Evolutionary conservation across 2,888 invertebrate genomes (phyloP).

Genomic region (Orthonevra nobilis): DNA sequence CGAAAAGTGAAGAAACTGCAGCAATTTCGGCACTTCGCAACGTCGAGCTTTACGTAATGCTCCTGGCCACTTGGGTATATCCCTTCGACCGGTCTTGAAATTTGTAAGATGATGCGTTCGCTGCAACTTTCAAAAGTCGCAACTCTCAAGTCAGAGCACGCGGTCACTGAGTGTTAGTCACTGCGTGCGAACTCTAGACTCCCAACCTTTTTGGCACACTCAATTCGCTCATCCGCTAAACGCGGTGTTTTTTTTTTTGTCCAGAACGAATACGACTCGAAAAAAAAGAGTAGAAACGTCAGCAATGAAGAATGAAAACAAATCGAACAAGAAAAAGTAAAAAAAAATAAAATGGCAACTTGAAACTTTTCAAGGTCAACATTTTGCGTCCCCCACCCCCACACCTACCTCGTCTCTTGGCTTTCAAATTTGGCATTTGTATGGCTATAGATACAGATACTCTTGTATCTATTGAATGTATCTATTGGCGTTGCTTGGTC

Average conservation of each 20-base stretch:
- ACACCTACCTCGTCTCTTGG: slow-evolving; percentile 16
- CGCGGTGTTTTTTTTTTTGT: slow-evolving; percentile 6
- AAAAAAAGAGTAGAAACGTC: slow-evolving; percentile 9
- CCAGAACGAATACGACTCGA: slow-evolving; percentile 2
- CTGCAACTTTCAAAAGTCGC: slow-evolving; percentile 12
- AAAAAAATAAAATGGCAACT: slow-evolving; percentile 12
- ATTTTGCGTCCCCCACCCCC: no score
- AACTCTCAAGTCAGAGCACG: no score
- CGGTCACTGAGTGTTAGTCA: slow-evolving; percentile 39
- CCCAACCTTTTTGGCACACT: no score
- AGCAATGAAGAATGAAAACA: slow-evolving; percentile 31
- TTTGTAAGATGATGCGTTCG: slow-evolving; percentile 13
- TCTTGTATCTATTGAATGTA: background rate
- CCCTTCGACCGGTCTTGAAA: background rate
- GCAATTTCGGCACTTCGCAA: background rate
- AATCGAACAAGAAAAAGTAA: no score
- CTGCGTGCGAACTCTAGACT: slow-evolving; percentile 1
- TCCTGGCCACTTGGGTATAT: background rate
- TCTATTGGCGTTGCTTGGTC: slow-evolving; percentile 19
- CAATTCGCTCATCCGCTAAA: slow-evolving; percentile 6
- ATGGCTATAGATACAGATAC: no score
- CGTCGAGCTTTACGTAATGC: background rate
- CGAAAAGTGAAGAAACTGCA: slow-evolving; percentile 8
- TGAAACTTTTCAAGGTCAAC: slow-evolving; percentile 45
- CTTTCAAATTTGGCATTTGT: background rate